These are phyloP conservation scores for Oikopleura albicans DNA, from an alignment of 23 tunicate genomes.

Conservation along the genomic window DNA sequence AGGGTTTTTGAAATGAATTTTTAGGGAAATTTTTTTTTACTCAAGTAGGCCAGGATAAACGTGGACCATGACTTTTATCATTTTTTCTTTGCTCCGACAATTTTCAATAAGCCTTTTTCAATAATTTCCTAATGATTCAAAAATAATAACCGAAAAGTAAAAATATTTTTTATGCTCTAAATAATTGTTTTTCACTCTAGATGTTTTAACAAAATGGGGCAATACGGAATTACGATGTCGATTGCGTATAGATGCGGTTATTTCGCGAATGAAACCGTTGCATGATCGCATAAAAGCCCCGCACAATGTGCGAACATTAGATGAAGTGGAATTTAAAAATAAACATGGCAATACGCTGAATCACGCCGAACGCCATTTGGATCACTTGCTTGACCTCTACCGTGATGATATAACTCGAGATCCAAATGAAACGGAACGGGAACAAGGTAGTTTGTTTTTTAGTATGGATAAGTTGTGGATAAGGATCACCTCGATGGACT, in stretches of 20 bases:
- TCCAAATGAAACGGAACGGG: background rate
- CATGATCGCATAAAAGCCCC: background rate
- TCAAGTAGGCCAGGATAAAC: too few relatives aligned
- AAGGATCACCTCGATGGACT: too few relatives aligned
- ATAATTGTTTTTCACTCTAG: background rate
- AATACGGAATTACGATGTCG: background rate
- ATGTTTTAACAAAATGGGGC: background rate
- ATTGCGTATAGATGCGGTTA: background rate
- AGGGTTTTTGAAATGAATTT: too few relatives aligned
- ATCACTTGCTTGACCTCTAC: background rate
- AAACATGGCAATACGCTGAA: background rate
- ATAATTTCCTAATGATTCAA: too few relatives aligned
- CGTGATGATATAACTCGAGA: background rate
- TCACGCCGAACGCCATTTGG: background rate
- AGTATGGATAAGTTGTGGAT: too few relatives aligned
- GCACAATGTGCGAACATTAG: background rate
- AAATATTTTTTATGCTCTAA: too few relatives aligned
- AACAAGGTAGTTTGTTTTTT: too few relatives aligned
- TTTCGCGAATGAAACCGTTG: background rate
- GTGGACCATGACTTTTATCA: too few relatives aligned
- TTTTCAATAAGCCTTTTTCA: too few relatives aligned
- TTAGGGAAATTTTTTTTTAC: too few relatives aligned
- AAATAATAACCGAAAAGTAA: too few relatives aligned
- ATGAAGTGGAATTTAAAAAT: background rate
- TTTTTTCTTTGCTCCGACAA: too few relatives aligned